phyloP scores from a whole-genome alignment of 2,797 vertebrate genomes.

The Pangasius mekongensis region DNA sequence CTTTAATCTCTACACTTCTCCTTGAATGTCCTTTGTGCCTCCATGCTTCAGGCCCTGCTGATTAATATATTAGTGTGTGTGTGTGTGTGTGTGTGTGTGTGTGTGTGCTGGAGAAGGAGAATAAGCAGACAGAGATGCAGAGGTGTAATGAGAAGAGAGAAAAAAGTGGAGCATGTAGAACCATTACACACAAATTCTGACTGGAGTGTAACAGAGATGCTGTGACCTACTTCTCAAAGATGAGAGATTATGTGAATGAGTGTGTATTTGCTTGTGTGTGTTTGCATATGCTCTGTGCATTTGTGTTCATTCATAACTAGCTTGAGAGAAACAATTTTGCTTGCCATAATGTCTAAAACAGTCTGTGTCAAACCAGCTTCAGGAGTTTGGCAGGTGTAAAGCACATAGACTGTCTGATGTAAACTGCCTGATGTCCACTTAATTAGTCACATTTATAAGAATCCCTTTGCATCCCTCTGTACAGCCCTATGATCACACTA shows the following conservation, averaged over 20 bases:
- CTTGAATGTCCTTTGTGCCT: slow-evolving; percentile 51
- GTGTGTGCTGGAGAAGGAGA: slow-evolving; percentile 16
- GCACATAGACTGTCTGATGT: neutral
- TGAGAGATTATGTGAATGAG: slow-evolving; percentile 11
- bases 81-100: slow-evolving; percentile 20
- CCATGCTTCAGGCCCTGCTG: slow-evolving; percentile 40
- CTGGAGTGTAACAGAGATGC: slow-evolving; percentile 44
- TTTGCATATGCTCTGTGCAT: neutral
- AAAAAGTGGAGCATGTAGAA: slow-evolving; percentile 47
- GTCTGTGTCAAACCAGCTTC: neutral
- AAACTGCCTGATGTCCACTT: neutral
- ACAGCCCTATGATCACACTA: neutral
- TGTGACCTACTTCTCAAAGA: slow-evolving; percentile 56
- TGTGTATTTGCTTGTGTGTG: slow-evolving; percentile 16
- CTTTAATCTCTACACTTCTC: slow-evolving; percentile 41
- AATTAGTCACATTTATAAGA: neutral
- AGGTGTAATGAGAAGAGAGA: slow-evolving; percentile 18
- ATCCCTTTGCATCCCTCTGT: neutral
- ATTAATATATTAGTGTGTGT: slow-evolving; percentile 51
- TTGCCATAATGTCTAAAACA: neutral
- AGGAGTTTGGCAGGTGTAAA: neutral
- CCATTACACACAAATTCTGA: slow-evolving; percentile 44
- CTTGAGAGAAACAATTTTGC: neutral
- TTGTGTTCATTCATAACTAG: slow-evolving; percentile 8
- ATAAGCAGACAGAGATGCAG: slow-evolving; percentile 38